Evolutionary conservation across 2,888 invertebrate species (phyloP).

Genomic region (Dorcus parallelipipedus): DNA sequence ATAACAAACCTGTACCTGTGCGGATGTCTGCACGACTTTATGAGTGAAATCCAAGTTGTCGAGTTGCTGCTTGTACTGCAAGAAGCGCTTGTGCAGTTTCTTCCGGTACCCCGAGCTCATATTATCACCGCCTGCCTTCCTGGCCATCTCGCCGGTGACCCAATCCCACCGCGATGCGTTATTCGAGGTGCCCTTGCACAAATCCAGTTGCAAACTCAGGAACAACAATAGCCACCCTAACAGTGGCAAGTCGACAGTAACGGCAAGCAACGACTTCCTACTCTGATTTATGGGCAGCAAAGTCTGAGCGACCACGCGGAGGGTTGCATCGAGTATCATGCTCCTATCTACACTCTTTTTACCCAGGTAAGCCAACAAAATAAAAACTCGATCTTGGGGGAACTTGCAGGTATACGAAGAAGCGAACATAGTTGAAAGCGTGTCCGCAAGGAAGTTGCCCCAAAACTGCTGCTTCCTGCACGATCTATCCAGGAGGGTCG

Average conservation of each 20-base stretch:
- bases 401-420: constrained; percentile 75
- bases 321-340: constrained; percentile 61
- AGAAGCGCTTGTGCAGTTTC: constrained; percentile 69
- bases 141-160: constrained; percentile 73
- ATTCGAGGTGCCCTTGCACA: constrained; percentile 33
- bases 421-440: constrained; percentile 74
- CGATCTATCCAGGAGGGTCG: constrained; percentile 73
- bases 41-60: constrained; percentile 67
- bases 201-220: constrained; percentile 68
- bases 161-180: constrained; percentile 78
- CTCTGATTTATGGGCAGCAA: constrained; percentile 51
- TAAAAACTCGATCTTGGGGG: constrained; percentile 85
- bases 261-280: constrained; percentile 50
- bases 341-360: constrained; percentile 70
- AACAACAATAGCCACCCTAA: constrained; percentile 76
- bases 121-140: constrained; percentile 51
- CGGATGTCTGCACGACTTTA: constrained; percentile 58
- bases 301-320: constrained; percentile 58
- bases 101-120: constrained; percentile 53
- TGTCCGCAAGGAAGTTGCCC: constrained; percentile 86
- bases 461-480: constrained; percentile 75
- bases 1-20: constrained; percentile 44
- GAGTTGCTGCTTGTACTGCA: constrained; percentile 64
- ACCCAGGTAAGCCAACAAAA: constrained; percentile 81
- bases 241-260: constrained; percentile 62